Conservation (phyloP, 2,113 vertebrate genomes). For the Petroica traversi region DNA sequence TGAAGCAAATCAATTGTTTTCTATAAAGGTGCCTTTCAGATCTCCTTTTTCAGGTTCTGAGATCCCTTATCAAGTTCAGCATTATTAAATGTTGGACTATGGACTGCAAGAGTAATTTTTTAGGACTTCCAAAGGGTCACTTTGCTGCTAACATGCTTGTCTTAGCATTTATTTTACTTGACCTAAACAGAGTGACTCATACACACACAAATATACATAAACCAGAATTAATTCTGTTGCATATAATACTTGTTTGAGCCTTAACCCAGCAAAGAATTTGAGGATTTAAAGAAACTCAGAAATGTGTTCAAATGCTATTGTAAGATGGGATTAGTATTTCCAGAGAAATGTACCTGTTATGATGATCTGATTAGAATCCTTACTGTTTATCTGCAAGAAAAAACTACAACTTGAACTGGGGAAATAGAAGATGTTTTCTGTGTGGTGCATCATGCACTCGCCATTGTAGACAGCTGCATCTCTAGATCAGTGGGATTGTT, state of each 20-base stretch:
- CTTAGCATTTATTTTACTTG: conserved; percentile 49
- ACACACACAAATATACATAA: background rate
- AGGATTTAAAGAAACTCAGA: background rate
- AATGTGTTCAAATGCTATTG: background rate
- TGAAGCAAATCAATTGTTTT: conserved; percentile 82
- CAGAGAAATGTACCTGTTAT: background rate
- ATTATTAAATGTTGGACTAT: conserved; percentile 55
- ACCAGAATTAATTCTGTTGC: background rate
- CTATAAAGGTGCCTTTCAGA: conserved; percentile 81
- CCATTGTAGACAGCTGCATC: background rate
- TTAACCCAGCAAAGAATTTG: background rate
- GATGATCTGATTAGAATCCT: background rate
- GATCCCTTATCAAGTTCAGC: conserved; percentile 65
- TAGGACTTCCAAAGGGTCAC: conserved; percentile 52
- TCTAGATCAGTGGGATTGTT: background rate
- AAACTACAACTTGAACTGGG: background rate
- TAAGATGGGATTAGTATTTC: background rate
- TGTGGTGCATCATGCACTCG: background rate
- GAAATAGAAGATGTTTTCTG: background rate
- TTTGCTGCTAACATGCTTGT: conserved; percentile 49
- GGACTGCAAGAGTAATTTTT: conserved; percentile 60
- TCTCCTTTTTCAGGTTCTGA: conserved; percentile 71
- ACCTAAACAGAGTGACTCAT: background rate
- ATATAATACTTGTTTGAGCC: background rate
- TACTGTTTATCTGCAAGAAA: background rate